Evolutionary conservation across 1,140 invertebrate species (phyloP), one percentile per base, ranked within the genome.

Genomic region (Carposina sasakii): DNA sequence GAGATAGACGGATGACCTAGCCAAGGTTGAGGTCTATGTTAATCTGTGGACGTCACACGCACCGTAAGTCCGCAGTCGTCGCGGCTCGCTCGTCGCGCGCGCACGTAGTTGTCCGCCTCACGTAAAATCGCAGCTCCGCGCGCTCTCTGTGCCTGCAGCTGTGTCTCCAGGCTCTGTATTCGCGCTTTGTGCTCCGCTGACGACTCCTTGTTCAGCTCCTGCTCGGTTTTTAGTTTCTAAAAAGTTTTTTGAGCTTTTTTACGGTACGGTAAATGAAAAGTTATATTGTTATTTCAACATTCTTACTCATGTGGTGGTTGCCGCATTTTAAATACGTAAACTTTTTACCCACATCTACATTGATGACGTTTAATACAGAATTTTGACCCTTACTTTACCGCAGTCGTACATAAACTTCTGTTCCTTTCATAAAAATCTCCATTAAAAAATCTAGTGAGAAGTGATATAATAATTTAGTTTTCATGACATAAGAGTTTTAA

Each of bases 31-130:
- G n/a, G n/a, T n/a, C n/a, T n/a, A n/a, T n/a, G n/a, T n/a, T n/a
- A n/a, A n/a, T n/a, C n/a, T n/a, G n/a, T n/a, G n/a, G n/a, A n/a
- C n/a, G n/a, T n/a, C n/a, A n/a, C n/a, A n/a, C n/a, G n/a, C n/a
- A n/a, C n/a, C n/a, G n/a, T n/a, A n/a, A n/a, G n/a, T n/a, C n/a
- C n/a, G n/a, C 15, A 74, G 64, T 39, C 65, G 74, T 66, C 71
- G 69, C 56, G 55, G 71, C 23, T 85, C 55, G 71, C 70, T 75
- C n/a, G n/a, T 52, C 81, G 69, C 0, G 89, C 86, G 0, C 89
- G 81, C 30, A 96, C 91, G 68, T 95, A 93, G 54, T 90, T 88
- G 60, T 96, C 93, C 43, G 94, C 94, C 61, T 96, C 94, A 21
- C 92, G 90, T 4, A 96, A 76, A 5, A 96, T 71, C 1, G 88